Base-by-base conservation (phyloP, 1,140 invertebrate genomes). In the Conus ventricosus region DNA sequence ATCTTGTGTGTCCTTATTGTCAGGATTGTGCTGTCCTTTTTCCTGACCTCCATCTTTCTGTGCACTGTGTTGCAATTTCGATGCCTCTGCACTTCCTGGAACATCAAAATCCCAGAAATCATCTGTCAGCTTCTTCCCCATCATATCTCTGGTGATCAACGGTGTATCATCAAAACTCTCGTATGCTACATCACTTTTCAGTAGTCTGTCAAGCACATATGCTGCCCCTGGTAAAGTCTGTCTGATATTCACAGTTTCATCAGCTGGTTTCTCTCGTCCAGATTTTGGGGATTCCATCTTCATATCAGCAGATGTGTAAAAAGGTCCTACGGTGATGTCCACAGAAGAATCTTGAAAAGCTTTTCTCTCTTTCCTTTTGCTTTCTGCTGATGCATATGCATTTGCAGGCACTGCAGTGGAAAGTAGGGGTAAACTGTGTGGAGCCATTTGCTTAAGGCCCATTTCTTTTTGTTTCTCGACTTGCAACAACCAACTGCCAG, bases 21-120 rank as follows among this genome's bases (percentile, higher is more conserved):
- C 39, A 39, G 39, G 39, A 39, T 39, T 39, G 0, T 39, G 39
- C 39, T 39, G 39, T 39, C 39, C 3, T 39, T 39, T 39, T 39
- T 39, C 39, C 39, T 39, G 39, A 39, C 39, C 39, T 39, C 39
- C 39, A 39, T 39, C 39, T 39, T 39, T 39, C 39, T 39, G 39
- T 39, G n/a, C 13, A 23, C 7, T 75, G 13, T 11, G n/a, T 51
- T 25, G 51, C 51, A 54, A 11, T 63, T 53, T 5, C 15, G 53
- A 8, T 60, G 53, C 23, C n/a, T 82, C 78, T 25, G 25, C 57
- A 4, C n/a, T 23, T 82, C n/a, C 57, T 23, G 78, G 55, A 7
- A 17, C n/a, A n/a, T 78, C 71, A 78, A 87, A 87, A 87, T 87
- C 71, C 85, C 85, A 87, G 75, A 54, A 87, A 57, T 87, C 75